phyloP scores from a whole-genome alignment of 2,888 invertebrate genomes.

The Eupithecia centaureata region DNA sequence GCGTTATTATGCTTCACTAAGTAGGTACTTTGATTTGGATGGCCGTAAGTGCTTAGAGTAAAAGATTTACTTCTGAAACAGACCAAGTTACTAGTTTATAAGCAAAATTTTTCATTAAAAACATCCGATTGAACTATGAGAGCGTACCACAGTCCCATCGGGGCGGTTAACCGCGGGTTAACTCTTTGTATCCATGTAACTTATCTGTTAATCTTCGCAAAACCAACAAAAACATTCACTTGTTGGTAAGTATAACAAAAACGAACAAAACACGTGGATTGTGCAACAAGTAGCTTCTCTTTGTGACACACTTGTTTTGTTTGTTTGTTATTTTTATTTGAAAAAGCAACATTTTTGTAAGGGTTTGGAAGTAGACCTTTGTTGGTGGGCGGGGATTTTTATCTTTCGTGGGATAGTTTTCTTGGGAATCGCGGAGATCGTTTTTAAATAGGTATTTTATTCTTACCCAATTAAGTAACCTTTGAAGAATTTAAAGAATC shows the following conservation, averaged over 20 bases:
- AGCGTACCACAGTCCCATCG: too few species aligned
- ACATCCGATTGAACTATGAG: too few species aligned
- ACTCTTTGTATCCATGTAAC: neutral
- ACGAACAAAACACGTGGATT: neutral
- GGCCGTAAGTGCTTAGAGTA: too few species aligned
- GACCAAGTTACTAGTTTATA: too few species aligned
- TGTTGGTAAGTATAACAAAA: neutral
- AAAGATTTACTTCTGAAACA: too few species aligned
- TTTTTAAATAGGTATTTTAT: neutral
- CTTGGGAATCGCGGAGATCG: neutral
- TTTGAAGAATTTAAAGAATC: too few species aligned
- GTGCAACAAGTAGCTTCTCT: neutral
- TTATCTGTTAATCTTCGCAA: neutral
- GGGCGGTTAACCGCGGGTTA: neutral
- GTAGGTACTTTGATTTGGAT: too few species aligned
- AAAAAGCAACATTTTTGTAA: neutral
- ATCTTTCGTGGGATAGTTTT: neutral
- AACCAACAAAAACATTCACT: slow-evolving; percentile 9
- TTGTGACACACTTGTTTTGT: neutral
- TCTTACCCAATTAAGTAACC: too few species aligned
- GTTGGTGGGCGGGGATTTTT: neutral
- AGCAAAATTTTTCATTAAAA: too few species aligned
- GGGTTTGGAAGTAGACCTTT: neutral
- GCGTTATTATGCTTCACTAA: too few species aligned
- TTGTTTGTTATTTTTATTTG: neutral